phyloP scores from a whole-genome alignment of 2,888 invertebrate species.

The Keiferia lycopersicella region DNA sequence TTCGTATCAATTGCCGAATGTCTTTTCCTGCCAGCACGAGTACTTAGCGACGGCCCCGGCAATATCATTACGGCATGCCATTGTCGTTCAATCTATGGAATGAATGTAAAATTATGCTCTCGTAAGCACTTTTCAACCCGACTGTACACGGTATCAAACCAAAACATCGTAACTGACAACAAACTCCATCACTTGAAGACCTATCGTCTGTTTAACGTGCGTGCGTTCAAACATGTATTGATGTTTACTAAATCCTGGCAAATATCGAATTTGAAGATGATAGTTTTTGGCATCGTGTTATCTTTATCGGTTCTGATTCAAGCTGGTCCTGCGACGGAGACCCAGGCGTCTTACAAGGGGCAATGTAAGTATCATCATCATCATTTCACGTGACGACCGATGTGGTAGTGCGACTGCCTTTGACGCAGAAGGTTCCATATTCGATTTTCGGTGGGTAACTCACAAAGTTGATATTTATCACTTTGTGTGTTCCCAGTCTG shows the following conservation, averaged over 20 bases:
- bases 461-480: too few species aligned
- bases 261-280: conserved; percentile 6
- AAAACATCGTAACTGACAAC: conserved; percentile 3
- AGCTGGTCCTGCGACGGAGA: conserved; percentile 36
- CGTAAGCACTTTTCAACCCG: conserved; percentile 15
- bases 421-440: too few species aligned
- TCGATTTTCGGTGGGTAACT: too few species aligned
- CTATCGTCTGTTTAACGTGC: background rate
- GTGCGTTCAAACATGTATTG: conserved; percentile 11
- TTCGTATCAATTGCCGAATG: too few species aligned
- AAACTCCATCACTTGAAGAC: conserved; percentile 14
- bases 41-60: too few species aligned
- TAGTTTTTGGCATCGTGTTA: conserved; percentile 13
- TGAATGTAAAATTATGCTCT: background rate
- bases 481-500: too few species aligned
- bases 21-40: too few species aligned
- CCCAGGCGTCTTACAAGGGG: conserved; percentile 39
- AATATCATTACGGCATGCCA: too few species aligned
- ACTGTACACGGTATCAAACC: conserved; percentile 14
- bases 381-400: too few species aligned
- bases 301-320: background rate
- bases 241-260: background rate
- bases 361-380: conserved; percentile 47
- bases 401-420: too few species aligned
- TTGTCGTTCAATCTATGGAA: too few species aligned